Evolutionary conservation across 2,113 vertebrate species (phyloP).

Genomic region (Ptilorrhoa leucosticta): DNA sequence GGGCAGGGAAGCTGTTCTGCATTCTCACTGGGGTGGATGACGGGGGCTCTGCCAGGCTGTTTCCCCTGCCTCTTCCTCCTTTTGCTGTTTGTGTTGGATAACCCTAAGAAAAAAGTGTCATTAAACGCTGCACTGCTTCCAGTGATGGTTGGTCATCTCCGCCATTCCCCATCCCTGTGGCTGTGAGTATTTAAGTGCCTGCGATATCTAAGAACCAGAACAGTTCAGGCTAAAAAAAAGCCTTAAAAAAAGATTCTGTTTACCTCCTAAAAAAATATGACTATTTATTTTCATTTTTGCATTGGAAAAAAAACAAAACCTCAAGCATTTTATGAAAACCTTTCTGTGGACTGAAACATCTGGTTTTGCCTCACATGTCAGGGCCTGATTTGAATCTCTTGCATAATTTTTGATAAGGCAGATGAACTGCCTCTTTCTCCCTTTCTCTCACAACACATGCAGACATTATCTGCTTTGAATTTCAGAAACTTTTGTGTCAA

Average conservation of each 20-base stretch:
- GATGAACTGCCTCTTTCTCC: background rate
- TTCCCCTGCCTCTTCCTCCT: background rate
- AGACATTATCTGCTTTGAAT: background rate
- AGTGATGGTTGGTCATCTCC: background rate
- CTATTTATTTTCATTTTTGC: constrained; percentile 35
- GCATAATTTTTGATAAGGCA: constrained; percentile 33
- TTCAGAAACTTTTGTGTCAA: background rate
- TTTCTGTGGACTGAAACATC: constrained; percentile 35
- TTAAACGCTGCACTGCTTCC: background rate
- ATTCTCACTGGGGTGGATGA: rapidly evolving
- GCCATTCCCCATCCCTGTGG: background rate
- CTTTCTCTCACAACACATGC: background rate
- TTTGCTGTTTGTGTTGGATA: background rate
- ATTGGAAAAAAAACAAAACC: constrained; percentile 42
- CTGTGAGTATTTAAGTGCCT: background rate
- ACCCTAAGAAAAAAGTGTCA: background rate
- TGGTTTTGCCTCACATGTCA: constrained; percentile 16
- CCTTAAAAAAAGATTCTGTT: background rate
- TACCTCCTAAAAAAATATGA: background rate
- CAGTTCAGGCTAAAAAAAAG: background rate
- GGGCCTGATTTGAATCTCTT: constrained; percentile 25
- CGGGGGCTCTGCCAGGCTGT: background rate
- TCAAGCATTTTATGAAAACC: constrained; percentile 26
- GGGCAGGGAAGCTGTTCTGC: background rate
- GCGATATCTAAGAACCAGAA: background rate